These are phyloP conservation scores for Ridgeia piscesae DNA, from an alignment of 1,140 invertebrate genomes.

Conservation along the genomic window DNA sequence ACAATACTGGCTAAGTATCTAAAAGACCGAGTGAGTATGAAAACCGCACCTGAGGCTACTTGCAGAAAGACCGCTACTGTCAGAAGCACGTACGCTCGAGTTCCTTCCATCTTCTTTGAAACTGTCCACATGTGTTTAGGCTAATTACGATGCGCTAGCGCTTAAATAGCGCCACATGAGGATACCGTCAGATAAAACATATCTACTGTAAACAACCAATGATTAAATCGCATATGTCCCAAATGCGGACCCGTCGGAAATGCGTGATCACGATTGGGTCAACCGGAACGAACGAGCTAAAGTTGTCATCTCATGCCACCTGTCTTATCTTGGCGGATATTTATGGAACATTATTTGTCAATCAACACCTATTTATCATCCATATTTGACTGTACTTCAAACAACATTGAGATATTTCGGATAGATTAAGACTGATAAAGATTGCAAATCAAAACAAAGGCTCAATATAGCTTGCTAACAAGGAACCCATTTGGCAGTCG, in stretches of 20 bases:
- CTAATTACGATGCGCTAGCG: neutral
- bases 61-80: neutral
- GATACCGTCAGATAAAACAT: neutral
- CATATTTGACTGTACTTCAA: neutral
- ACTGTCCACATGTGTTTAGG: neutral
- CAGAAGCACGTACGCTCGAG: neutral
- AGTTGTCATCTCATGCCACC: neutral
- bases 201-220: neutral
- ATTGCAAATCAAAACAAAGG: neutral
- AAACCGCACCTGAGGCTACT: neutral
- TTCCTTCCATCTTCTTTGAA: neutral
- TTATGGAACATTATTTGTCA: neutral
- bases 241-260: neutral
- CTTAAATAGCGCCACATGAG: neutral
- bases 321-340: neutral
- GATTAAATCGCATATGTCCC: neutral
- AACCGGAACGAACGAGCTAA: neutral
- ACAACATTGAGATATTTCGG: neutral
- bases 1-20: neutral
- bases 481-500: neutral
- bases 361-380: neutral
- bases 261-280: neutral
- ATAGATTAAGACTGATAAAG: neutral
- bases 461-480: neutral
- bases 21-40: neutral